Percentiles rank a stretch among this genome's conserved stretches.
These are phyloP conservation scores for Pituophis catenifer DNA, from an alignment of 2,113 vertebrate genomes.

Conservation along the genomic window DNA sequence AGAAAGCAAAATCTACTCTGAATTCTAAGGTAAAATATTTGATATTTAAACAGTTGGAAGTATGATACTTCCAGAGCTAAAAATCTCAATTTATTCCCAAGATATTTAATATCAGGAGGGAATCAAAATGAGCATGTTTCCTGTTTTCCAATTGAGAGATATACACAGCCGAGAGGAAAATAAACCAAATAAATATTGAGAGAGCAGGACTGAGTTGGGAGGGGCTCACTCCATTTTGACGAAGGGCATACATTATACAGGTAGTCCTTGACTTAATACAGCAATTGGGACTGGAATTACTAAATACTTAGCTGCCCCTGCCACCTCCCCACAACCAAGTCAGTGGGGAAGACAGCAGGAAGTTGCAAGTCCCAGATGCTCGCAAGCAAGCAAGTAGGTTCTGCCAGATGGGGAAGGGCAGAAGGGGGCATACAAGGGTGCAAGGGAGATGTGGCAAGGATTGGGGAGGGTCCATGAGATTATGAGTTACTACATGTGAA, in stretches of 20 bases:
- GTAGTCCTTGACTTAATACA: not conserved
- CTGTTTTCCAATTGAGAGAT: not conserved
- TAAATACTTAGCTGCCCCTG: not conserved
- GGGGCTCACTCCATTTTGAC: not conserved
- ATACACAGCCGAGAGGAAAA: conserved; percentile 15
- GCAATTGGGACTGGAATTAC: not conserved
- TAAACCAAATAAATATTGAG: conserved; percentile 1
- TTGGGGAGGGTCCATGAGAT: not conserved
- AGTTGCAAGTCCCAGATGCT: not conserved
- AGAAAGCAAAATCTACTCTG: not conserved
- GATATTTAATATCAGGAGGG: conserved; percentile 1
- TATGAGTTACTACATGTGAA: not conserved
- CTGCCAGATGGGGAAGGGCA: not conserved
- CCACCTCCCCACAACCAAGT: not conserved
- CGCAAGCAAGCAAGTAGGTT: not conserved
- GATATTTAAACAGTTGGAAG: conserved; percentile 6
- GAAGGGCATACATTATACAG: not conserved
- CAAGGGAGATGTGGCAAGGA: not conserved
- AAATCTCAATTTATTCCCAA: not conserved
- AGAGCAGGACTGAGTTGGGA: not conserved
- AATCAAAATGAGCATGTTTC: not conserved
- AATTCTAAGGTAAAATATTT: conserved; percentile 3
- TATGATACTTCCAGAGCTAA: not conserved
- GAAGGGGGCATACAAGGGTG: not conserved
- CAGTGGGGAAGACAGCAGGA: not conserved